Evolutionary conservation across 2,113 vertebrate genomes (phyloP).

Genomic region (Oreochromis spilurus): DNA sequence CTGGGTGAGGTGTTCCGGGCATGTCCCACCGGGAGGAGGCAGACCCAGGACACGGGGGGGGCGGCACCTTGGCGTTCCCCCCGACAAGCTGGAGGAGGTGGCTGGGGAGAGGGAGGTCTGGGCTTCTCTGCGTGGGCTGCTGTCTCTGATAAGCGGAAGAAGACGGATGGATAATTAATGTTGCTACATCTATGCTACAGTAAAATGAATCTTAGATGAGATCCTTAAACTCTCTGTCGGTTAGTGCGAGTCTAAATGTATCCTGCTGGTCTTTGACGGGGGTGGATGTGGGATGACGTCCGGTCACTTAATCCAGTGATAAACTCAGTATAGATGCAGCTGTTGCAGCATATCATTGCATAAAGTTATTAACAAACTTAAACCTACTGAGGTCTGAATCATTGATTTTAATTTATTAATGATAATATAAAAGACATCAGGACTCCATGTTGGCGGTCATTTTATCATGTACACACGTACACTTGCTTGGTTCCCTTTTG

Average conservation of each 20-base stretch:
- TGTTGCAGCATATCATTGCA: conserved; percentile 30
- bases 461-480: background rate
- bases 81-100: too few species aligned
- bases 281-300: background rate
- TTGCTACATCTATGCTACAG: background rate
- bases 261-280: background rate
- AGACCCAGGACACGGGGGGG: too few species aligned
- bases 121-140: too few species aligned
- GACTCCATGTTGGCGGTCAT: background rate
- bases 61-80: too few species aligned
- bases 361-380: background rate
- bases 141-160: too few species aligned
- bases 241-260: background rate
- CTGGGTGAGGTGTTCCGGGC: too few species aligned
- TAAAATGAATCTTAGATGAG: background rate
- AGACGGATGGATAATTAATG: background rate
- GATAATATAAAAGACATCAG: background rate
- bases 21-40: too few species aligned
- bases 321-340: conserved; percentile 38
- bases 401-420: background rate
- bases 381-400: background rate
- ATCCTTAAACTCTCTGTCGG: background rate
- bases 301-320: conserved; percentile 19
- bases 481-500: background rate
- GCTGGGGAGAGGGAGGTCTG: too few species aligned